Percentiles rank a stretch among this genome's conserved stretches.
phyloP scores from a whole-genome alignment of 2,888 invertebrate genomes.

The Lochmaea crataegi region DNA sequence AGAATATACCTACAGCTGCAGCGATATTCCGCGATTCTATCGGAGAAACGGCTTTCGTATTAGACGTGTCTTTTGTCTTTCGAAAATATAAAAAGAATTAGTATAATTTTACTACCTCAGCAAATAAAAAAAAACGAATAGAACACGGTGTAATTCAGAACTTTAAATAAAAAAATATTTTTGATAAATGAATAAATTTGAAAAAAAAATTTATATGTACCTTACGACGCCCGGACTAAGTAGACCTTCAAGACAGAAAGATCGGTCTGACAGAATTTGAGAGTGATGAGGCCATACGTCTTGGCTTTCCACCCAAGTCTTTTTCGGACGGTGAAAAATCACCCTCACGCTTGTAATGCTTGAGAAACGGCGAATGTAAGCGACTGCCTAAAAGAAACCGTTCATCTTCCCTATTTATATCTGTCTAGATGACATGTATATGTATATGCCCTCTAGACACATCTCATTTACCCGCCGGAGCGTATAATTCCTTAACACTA shows the following conservation, averaged over 20 bases:
- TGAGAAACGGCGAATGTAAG: slow-evolving; percentile 43
- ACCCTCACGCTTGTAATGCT: slow-evolving; percentile 58
- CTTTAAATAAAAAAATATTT: background rate
- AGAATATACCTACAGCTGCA: slow-evolving; percentile 54
- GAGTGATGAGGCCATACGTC: slow-evolving; percentile 66
- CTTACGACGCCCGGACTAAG: slow-evolving; percentile 4
- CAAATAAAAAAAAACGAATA: too few relatives aligned
- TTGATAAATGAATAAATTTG: too few relatives aligned
- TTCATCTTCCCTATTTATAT: slow-evolving; percentile 64
- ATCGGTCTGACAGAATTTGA: slow-evolving; percentile 62
- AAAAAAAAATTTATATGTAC: too few relatives aligned
- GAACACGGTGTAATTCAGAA: too few relatives aligned
- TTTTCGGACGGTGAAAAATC: slow-evolving; percentile 63
- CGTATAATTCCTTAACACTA: slow-evolving; percentile 70
- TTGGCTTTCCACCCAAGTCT: slow-evolving; percentile 50
- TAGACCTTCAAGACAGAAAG: slow-evolving; percentile 61
- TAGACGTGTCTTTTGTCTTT: background rate
- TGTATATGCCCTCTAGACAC: slow-evolving; percentile 64
- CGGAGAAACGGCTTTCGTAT: background rate
- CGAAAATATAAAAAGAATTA: slow-evolving; percentile 6
- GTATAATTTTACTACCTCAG: background rate
- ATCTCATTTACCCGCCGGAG: slow-evolving; percentile 45
- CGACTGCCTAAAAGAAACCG: slow-evolving; percentile 52
- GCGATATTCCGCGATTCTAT: slow-evolving; percentile 48
- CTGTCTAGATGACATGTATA: slow-evolving; percentile 63